These are phyloP conservation scores for Brachystomella parvula DNA, from an alignment of 1,140 invertebrate species.

Conservation along the genomic window DNA sequence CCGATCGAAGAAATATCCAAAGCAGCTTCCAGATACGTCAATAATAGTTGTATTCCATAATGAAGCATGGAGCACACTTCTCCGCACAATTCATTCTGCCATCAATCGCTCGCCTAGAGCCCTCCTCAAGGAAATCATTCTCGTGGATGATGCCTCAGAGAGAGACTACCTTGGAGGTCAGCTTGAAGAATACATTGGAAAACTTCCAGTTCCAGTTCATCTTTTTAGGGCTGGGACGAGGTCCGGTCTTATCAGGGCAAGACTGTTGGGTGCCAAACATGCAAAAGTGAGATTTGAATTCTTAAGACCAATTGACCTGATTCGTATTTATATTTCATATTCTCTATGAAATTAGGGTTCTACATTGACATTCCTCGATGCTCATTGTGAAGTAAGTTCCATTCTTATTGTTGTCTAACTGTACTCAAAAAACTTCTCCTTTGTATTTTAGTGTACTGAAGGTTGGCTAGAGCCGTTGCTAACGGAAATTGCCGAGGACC, in stretches of 20 bases:
- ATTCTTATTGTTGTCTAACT: background rate
- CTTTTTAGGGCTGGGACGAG: conserved; percentile 79
- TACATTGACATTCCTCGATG: conserved; percentile 92
- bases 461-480: conserved; percentile 91
- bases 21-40: conserved; percentile 73
- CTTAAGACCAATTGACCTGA: background rate
- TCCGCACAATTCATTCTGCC: conserved; percentile 92
- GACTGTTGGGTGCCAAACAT: conserved; percentile 81
- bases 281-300: conserved; percentile 50
- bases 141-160: conserved; percentile 47
- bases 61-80: conserved; percentile 92
- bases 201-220: conserved; percentile 69
- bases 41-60: conserved; percentile 97
- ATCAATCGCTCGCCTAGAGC: conserved; percentile 82
- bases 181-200: conserved; percentile 81
- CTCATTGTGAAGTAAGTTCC: conserved; percentile 71
- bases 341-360: too few relatives aligned
- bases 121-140: conserved; percentile 84
- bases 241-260: conserved; percentile 85
- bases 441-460: conserved; percentile 55
- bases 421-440: conserved; percentile 5
- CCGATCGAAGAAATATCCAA: conserved; percentile 65
- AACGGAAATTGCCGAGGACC: conserved; percentile 77
- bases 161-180: conserved; percentile 79
- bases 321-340: background rate